Base-by-base conservation (phyloP, 1,140 invertebrate genomes). In the Camponotus pennsylvanicus region DNA sequence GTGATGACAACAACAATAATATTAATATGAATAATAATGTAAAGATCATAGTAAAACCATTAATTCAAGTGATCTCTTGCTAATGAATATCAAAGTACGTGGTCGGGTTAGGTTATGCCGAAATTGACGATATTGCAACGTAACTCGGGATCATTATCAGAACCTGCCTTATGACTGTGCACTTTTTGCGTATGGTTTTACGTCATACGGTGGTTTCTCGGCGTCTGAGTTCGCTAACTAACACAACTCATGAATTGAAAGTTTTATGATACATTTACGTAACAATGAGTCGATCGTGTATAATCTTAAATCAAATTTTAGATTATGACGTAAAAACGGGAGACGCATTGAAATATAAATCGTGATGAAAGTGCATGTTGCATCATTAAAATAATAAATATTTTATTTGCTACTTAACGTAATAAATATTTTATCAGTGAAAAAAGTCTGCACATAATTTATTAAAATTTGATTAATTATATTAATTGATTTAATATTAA, bases 21-120 rank as follows among this genome's bases (percentile, higher is more conserved):
- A 9, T 18, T 69, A 79, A 79, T 52, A 37, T 37, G n/a, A 69
- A 52, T 66, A 27, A 45, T 45, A 61, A 77, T 27, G 27, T 76
- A 2, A 49, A 40, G 34, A 37, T 32, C 45, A 67, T 67, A 3
- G 8, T 42, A 40, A 55, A 80, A 15, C 15, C 0, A 80, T 80
- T 80, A 70, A 55, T 70, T 80, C 32, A 4, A 55, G 11, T 32
- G 21, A 3, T 61, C 32, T 69, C 8, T 69, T 69, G 21, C 7
- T 55, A 21, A 42, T 42, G 7, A 2, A 57, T 80, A 80, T 69
- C 5, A 11, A 67, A 66, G 34, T 77, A 78, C 27, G 27, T n/a
- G n/a, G n/a, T 8, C 11, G 3, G 3, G 3, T 9, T 15, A 13
- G 21, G 59, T 77, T 49, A 45, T 18, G 8, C 49, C 37, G 18